phyloP scores from a whole-genome alignment of 1,140 invertebrate genomes.

The Babylonia areolata region DNA sequence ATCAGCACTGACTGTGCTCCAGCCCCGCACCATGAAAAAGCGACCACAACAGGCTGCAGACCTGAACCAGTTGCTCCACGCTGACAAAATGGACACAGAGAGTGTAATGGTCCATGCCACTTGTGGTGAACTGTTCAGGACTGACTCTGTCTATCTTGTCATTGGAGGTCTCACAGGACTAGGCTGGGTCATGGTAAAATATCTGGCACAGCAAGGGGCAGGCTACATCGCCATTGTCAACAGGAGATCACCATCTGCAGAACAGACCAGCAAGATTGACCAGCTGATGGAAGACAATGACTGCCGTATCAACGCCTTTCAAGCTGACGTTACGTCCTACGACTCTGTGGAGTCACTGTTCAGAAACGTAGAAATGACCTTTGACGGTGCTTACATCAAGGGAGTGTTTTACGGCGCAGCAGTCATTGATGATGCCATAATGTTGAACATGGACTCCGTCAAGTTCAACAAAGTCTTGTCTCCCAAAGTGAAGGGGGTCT shows the following conservation, averaged over 20 bases:
- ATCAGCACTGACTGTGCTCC: not conserved
- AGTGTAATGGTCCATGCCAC: slow-evolving; percentile 21
- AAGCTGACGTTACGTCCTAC: slow-evolving; percentile 52
- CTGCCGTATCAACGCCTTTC: slow-evolving; percentile 45
- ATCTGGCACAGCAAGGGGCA: slow-evolving; percentile 57
- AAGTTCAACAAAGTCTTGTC: slow-evolving; percentile 47
- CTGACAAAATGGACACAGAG: slow-evolving; percentile 26
- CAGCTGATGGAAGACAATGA: slow-evolving; percentile 32
- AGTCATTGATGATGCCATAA: slow-evolving; percentile 54
- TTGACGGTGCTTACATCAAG: slow-evolving; percentile 43
- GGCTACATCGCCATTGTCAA: slow-evolving; percentile 55
- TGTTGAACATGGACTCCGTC: slow-evolving; percentile 50
- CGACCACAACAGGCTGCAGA: slow-evolving; percentile 23
- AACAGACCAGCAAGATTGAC: slow-evolving; percentile 44
- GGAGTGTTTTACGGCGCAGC: slow-evolving; percentile 64
- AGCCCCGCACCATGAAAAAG: slow-evolving; percentile 16
- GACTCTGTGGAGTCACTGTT: slow-evolving; percentile 39
- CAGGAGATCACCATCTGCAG: slow-evolving; percentile 42
- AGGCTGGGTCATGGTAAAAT: slow-evolving; percentile 60
- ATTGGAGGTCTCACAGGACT: slow-evolving; percentile 65
- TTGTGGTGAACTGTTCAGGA: slow-evolving; percentile 38
- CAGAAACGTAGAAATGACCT: slow-evolving; percentile 23
- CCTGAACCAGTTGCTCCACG: slow-evolving; percentile 33
- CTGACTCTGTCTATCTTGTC: slow-evolving; percentile 57
- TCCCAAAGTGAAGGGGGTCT: slow-evolving; percentile 64